These are phyloP conservation scores for Anthopleura xanthogrammica DNA, from an alignment of 92 coral and sea anemone genomes.

Conservation along the genomic window DNA sequence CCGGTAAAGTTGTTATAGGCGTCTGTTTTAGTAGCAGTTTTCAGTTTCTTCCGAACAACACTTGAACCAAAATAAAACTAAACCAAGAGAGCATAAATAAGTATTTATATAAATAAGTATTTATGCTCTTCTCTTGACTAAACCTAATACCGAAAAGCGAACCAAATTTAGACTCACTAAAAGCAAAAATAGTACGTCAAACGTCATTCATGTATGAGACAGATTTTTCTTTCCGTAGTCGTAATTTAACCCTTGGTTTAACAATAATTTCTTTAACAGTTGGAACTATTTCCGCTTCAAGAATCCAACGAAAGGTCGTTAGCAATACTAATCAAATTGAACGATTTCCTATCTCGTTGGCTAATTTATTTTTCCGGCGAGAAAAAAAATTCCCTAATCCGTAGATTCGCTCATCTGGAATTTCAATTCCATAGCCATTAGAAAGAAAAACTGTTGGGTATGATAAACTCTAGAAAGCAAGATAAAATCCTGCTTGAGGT, in stretches of 20 bases:
- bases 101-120: too few relatives aligned
- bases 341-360: background rate
- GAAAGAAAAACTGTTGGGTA: background rate
- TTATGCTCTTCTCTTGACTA: too few relatives aligned
- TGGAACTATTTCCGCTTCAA: background rate
- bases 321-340: background rate
- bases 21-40: too few relatives aligned
- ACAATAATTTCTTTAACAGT: background rate
- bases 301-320: background rate
- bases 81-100: too few relatives aligned
- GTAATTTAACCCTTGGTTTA: background rate
- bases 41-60: too few relatives aligned
- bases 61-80: too few relatives aligned
- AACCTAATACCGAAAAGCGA: too few relatives aligned
- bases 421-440: background rate
- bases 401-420: background rate
- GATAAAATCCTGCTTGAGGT: background rate
- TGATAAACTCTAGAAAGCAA: background rate
- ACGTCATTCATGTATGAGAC: background rate
- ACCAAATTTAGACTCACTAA: background rate
- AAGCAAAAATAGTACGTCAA: background rate
- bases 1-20: too few relatives aligned
- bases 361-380: background rate
- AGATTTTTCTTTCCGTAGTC: background rate
- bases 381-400: background rate